phyloP scores from a whole-genome alignment of 2,797 vertebrate genomes.

The Danio choprae region DNA sequence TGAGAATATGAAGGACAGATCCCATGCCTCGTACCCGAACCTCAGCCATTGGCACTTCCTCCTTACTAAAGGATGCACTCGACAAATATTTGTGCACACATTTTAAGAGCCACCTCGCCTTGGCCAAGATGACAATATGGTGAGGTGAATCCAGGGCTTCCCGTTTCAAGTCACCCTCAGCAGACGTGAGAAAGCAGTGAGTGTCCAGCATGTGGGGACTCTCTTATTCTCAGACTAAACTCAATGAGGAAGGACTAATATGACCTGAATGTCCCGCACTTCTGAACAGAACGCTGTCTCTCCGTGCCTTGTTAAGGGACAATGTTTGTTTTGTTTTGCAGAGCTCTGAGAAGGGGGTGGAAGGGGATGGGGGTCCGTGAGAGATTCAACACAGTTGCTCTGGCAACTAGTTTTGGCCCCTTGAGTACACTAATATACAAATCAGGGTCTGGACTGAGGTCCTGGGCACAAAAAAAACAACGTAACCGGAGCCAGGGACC shows the following conservation, averaged over 20 bases:
- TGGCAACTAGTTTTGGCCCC: slow-evolving; percentile 55
- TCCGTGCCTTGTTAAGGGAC: slow-evolving; percentile 58
- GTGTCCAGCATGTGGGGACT: slow-evolving; percentile 38
- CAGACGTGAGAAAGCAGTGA: slow-evolving; percentile 31
- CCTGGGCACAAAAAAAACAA: slow-evolving; percentile 39
- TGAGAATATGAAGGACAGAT: not conserved
- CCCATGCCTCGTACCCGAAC: not conserved
- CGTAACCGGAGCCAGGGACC: slow-evolving; percentile 39
- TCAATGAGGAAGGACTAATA: slow-evolving; percentile 60
- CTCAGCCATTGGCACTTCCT: not conserved
- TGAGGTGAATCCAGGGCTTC: slow-evolving; percentile 20
- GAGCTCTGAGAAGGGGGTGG: slow-evolving; percentile 40
- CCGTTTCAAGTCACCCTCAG: slow-evolving; percentile 16
- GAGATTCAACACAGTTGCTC: slow-evolving; percentile 53
- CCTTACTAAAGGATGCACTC: not conserved
- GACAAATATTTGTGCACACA: slow-evolving; percentile 5
- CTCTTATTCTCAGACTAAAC: slow-evolving; percentile 49
- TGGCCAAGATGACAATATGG: not conserved
- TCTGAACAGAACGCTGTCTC: slow-evolving; percentile 55
- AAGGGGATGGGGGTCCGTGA: slow-evolving; percentile 37
- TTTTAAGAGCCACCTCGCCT: slow-evolving; percentile 4
- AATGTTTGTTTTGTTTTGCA: slow-evolving; percentile 64
- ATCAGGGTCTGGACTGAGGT: slow-evolving; percentile 49
- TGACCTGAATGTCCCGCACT: slow-evolving; percentile 63
- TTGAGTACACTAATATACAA: slow-evolving; percentile 59